Evolutionary conservation across 2,888 invertebrate genomes (phyloP), one percentile per base, ranked within the genome.

Genomic region (Mythimna vitellina): DNA sequence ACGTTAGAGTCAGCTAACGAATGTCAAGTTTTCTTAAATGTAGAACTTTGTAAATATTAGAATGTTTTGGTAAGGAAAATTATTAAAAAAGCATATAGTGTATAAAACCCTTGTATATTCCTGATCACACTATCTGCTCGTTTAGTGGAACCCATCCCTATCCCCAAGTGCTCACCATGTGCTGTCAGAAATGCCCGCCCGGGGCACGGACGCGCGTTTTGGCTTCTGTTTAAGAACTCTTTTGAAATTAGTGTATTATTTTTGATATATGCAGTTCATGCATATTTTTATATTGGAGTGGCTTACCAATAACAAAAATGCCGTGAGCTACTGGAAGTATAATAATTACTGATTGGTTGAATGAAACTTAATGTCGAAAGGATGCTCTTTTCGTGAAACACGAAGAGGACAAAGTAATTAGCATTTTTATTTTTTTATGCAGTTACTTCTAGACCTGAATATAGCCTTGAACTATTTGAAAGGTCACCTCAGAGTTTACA

Each of bases 221-320:
- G 92, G 95, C 96, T 95, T 94, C 96, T 95, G 96, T 95, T 93
- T 94, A 81, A 93, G 92, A 93, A 93, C 92, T 91, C 90, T 88
- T 93, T 90, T 89, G 84, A 92, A 92, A 92, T 93, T 92, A 92
- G 91, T 89, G 88, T 89, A 91, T 91, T 92, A 90, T 90, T 87
- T 86, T 89, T 87, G 53, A 85, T 83, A 67, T 71, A 78, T 86
- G 73, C 79, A 78, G 80, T 76, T 66, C 76, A 68, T 75, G 73
- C 62, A 64, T 75, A 75, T 72, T 71, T 77, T 80, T 82, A 73
- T 75, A 58, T 76, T 79, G 38, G 57, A 70, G 80, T 79, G 80
- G 65, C 73, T 78, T 80, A 82, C 80, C 70, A 73, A 80, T 82
- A 79, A 80, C 66, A 78, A 73, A 77, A 70, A 73, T 76, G 83